Base-by-base conservation (phyloP, 1,140 invertebrate genomes). In the Drosophila pectinifera region DNA sequence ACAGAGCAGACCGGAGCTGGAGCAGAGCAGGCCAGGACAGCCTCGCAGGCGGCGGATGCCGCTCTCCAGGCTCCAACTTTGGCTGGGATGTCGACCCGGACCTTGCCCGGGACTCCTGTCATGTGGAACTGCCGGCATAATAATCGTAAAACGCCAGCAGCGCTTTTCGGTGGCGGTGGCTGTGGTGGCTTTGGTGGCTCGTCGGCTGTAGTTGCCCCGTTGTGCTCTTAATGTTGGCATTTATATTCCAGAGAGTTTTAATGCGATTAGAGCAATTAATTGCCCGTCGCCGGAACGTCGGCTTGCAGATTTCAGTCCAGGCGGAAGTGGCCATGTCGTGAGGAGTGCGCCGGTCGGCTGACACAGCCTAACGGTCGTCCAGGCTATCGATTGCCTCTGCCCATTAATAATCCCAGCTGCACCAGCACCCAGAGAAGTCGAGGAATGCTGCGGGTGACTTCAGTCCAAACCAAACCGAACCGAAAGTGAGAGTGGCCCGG, bases 381-480 rank as follows among this genome's bases (percentile, higher is more conserved):
- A 46, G 65, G 34, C 49, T n/a, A 70, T 70, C 68, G 64, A 70
- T 41, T 41, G 61, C 68, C 42, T 20, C 34, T 34, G 64, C 65
- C 68, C 68, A 70, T 70, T 70, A 57, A 70, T 70, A 70, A 70
- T 57, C 26, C 68, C 39, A 22, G 6, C 28, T 11, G 10, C 28
- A 31, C 5, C 26, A 5, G 10, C 34, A 26, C 36, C 16, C 0
- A 38, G 64, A 55, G 55, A 42, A n/a, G n/a, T n/a, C n/a, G 43
- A 62, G 82, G 82, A 85, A 85, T 85, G 78, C 78, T 85, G 82
- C 78, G 78, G 82, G 82, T 88, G n/a, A n/a, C n/a, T n/a, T 41
- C 18, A 13, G 11, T 28, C 41, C 18, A 51, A 16, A 26, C 55
- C 16, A 55, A 24, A 24, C 20, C 5, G 54, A n/a, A 34, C 61